A percentile compares a stretch with the other conserved stretches of the same genome.
Conservation (phyloP, 2,797 vertebrate species). For the Thalassophryne amazonica region DNA sequence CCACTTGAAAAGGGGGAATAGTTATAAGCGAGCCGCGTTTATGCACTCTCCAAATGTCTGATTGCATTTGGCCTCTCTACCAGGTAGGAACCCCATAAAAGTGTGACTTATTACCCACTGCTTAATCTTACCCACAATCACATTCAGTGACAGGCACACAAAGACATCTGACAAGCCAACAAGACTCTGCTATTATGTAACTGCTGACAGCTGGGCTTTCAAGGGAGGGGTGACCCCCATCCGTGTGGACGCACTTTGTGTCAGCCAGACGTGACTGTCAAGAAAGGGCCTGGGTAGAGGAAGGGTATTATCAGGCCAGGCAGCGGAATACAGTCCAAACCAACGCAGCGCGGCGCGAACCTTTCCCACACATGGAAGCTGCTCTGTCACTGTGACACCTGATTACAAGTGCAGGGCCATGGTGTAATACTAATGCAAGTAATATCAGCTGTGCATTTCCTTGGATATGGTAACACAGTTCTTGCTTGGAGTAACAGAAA, state of each 20-base stretch:
- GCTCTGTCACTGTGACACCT: conserved; percentile 2
- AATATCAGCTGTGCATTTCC: background rate
- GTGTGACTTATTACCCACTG: conserved; percentile 71
- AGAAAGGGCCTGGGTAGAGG: conserved; percentile 55
- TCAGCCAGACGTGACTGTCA: conserved; percentile 73
- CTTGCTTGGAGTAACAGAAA: background rate
- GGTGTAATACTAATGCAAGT: background rate
- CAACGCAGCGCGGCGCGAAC: conserved; percentile 23
- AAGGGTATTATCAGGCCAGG: conserved; percentile 55
- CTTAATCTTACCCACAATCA: conserved; percentile 81
- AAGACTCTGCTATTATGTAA: conserved; percentile 83
- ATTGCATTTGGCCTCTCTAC: conserved; percentile 63
- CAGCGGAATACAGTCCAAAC: conserved; percentile 35
- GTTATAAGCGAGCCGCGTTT: conserved; percentile 47
- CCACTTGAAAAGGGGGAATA: conserved; percentile 36
- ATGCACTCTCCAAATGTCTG: conserved; percentile 44
- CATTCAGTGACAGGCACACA: conserved; percentile 77
- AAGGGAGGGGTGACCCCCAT: conserved; percentile 73
- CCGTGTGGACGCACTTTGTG: conserved; percentile 77
- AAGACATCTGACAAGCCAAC: conserved; percentile 74
- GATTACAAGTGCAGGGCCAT: conserved; percentile 3
- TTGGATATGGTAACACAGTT: background rate
- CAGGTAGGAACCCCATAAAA: conserved; percentile 78
- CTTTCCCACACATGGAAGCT: conserved; percentile 14
- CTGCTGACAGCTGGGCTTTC: conserved; percentile 79